Evolutionary conservation across 2,888 invertebrate species (phyloP), one percentile per base, ranked within the genome.

Genomic region (Caenorhabditis afra): DNA sequence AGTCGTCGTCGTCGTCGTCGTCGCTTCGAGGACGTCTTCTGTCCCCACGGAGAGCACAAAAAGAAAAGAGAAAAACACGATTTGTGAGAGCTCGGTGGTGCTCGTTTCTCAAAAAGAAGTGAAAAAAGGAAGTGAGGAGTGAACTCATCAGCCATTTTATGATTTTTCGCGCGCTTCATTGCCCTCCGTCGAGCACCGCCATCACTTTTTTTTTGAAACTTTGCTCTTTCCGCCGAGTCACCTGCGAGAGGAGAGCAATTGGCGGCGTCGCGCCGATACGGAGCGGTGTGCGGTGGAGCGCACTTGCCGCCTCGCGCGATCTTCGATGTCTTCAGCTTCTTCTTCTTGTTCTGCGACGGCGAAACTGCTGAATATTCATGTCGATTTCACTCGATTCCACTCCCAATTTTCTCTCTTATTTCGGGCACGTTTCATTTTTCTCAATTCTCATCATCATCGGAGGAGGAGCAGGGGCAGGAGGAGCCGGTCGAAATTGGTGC

Each of bases 311-410:
- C 35, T 29, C 29, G 29, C 16, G n/a, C 16, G 52, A 57, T 57
- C 57, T 66, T 37, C 52, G 59, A 58, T 59, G 62, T 23, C 39
- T 16, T 18, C 39, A 8, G 45, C 22, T 20, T n/a, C n/a, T n/a
- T n/a, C n/a, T n/a, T n/a, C n/a, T n/a, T n/a, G n/a, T n/a, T n/a
- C n/a, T n/a, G n/a, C n/a, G n/a, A n/a, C n/a, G n/a, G n/a, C 39
- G 23, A 49, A 53, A 53, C 61, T 75, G 39, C 58, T 70, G 58
- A 62, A 68, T 57, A 59, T 76, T 68, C 58, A 61, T 78, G 70
- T 45, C 61, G 70, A 57, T 58, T 61, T 59, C 70, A 55, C 29
- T 29, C 29, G 29, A 3, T 29, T 29, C 29, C 29, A 29, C 29
- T 29, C 29, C 29, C 29, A 29, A 29, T 29, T 29, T 29, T 29